Evolutionary conservation across 2,888 invertebrate species (phyloP), one percentile per base, ranked within the genome.

Genomic region (Nomada flava): DNA sequence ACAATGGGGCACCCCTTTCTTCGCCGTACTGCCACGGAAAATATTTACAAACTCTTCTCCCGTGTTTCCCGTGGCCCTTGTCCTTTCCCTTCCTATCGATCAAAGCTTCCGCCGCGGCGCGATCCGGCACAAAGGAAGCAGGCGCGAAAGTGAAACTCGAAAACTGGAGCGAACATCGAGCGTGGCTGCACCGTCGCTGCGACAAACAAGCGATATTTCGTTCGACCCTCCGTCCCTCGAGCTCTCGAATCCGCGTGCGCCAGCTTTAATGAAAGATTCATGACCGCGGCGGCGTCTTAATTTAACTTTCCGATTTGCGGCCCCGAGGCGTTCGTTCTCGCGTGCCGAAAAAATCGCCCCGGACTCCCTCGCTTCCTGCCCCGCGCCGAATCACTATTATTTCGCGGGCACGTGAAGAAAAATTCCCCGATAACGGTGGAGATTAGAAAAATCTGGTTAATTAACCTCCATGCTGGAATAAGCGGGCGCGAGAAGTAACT

Each of bases 381-480:
- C 59, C 11, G 1, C 23, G 2, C 47, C 69, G 65, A 75, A 68
- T 73, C 57, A 57, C 76, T 76, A 60, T 83, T 86, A 82, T 79
- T 86, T 83, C 71, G 47, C n/a, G n/a, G n/a, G 15, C 13, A 55
- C 65, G 42, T 79, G 26, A 26, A 57, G 60, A 73, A 69, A 71
- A 36, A 36, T 1, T 72, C 69, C 71, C 29, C 77, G 77, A 86
- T 76, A 76, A 84, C 79, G 72, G 59, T 2, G 63, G 70, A 88
- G 87, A 89, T 87, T 82, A 85, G 67, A 60, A 65, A 65, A 82
- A 88, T 87, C 79, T 82, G 50, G 83, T 85, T 85, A 88, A 88
- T 88, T 88, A 88, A 88, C 73, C 78, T 13, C 23, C 50, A 15
- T n/a, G 26, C 52, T 50, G 75, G n/a, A 50, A 36, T 29, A 75